These are phyloP conservation scores for Tichodroma muraria DNA, from an alignment of 2,113 vertebrate genomes.

Conservation along the genomic window DNA sequence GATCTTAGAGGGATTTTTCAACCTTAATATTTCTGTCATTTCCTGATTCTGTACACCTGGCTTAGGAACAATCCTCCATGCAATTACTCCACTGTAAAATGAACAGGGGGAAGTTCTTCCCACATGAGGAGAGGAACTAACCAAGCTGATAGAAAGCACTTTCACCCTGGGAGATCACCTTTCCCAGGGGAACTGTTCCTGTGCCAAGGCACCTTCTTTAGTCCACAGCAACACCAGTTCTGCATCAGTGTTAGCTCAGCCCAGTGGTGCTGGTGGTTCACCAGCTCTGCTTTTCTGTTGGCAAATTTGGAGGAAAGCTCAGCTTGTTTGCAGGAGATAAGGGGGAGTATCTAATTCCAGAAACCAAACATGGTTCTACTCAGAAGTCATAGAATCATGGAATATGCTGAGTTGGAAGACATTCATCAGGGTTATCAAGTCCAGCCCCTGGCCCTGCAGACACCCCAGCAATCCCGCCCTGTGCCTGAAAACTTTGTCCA, in stretches of 20 bases:
- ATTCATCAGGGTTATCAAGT: background rate
- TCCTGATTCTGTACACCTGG: background rate
- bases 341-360: background rate
- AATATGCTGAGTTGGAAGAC: background rate
- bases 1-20: background rate
- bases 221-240: background rate
- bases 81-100: background rate
- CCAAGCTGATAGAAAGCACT: background rate
- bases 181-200: background rate
- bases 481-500: background rate
- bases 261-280: background rate
- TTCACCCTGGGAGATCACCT: background rate
- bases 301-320: background rate
- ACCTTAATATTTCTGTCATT: background rate
- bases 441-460: background rate
- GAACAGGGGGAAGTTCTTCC: background rate
- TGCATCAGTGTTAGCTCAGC: background rate
- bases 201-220: background rate
- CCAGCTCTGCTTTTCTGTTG: background rate
- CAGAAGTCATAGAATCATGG: background rate
- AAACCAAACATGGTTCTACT: background rate
- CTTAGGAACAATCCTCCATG: background rate
- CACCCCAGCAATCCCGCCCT: background rate
- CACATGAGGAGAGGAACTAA: background rate
- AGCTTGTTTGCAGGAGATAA: background rate